Base-by-base conservation (phyloP, 2,797 vertebrate genomes). In the Taeniopygia guttata region DNA sequence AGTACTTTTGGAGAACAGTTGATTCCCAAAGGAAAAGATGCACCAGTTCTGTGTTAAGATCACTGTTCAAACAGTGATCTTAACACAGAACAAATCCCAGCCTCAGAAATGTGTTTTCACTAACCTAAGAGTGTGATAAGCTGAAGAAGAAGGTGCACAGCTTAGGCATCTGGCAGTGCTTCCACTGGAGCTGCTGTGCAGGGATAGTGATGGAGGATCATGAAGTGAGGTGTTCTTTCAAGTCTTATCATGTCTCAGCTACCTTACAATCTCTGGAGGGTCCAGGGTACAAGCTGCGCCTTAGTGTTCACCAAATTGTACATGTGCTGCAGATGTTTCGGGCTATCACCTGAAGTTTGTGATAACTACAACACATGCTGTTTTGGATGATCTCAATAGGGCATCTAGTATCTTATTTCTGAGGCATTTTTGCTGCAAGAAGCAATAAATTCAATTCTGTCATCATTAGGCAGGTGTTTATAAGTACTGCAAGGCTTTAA, bases 71-170 rank as follows among this genome's bases (percentile, higher is more conserved):
- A 93, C 68, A 40, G 38, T 12, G 38, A 40, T 40, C 38, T 13
- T 40, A 40, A 13, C 38, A 13, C 38, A 40, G 38, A 40, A 40
- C 38, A 40, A 40, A 94, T 95, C 87, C 92, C 95, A 95, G 88
- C 60, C 84, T 96, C 82, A 79, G 93, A 95, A 98, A 97, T 96
- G 68, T 97, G 95, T 96, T 97, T 98, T 96, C 83, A 95, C 96
- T 97, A 97, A 97, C 43, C 34, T 83, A 64, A 62, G 77, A 94
- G 79, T 63, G 66, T 94, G 93, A 94, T 97, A 96, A 96, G 73
- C 95, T 89, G 87, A 97, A 96, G 85, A 90, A 96, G 76, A 95
- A 52, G 84, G 80, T 93, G 79, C 26, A 5, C 34, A 95, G 73
- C 62, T 93, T 79, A 89, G 88, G 69, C 58, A 73, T 79, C 96